A percentile compares a stretch with the other conserved stretches of the same genome.
Evolutionary conservation across 1,140 invertebrate species (phyloP).

Genomic region (Muscidifurax raptorellus): DNA sequence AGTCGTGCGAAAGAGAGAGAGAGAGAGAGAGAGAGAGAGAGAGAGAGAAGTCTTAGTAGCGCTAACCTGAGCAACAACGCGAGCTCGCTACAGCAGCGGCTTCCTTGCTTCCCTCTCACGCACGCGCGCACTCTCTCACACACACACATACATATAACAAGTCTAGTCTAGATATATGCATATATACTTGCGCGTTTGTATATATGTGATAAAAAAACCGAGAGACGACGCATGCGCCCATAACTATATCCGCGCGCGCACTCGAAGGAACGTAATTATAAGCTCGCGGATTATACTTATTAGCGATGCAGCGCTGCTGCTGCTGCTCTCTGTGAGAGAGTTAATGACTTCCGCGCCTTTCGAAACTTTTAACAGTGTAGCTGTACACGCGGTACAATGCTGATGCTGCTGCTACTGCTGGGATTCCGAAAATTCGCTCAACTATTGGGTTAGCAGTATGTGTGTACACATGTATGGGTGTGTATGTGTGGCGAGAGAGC

Average conservation of each 20-base stretch:
- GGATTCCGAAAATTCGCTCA: constrained; percentile 37
- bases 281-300: constrained; percentile 39
- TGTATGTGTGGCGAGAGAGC: background rate
- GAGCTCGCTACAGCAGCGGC: constrained; percentile 62
- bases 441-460: background rate
- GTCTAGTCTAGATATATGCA: background rate
- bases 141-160: background rate
- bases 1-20: constrained; percentile 55
- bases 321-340: background rate
- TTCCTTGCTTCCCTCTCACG: constrained; percentile 55
- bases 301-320: background rate
- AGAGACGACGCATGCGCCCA: background rate
- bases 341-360: constrained; percentile 48
- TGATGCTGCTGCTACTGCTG: background rate
- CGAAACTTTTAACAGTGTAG: constrained; percentile 30
- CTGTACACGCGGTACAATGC: background rate
- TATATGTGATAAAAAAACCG: background rate
- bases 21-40: constrained; percentile 41
- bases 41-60: constrained; percentile 63
- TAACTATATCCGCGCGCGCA: constrained; percentile 41
- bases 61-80: constrained; percentile 45
- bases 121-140: constrained; percentile 21
- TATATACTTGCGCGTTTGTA: background rate
- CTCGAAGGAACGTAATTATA: constrained; percentile 49
- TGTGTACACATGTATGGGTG: background rate